phyloP scores from a whole-genome alignment of 1,140 invertebrate species.

The Adelges cooleyi region DNA sequence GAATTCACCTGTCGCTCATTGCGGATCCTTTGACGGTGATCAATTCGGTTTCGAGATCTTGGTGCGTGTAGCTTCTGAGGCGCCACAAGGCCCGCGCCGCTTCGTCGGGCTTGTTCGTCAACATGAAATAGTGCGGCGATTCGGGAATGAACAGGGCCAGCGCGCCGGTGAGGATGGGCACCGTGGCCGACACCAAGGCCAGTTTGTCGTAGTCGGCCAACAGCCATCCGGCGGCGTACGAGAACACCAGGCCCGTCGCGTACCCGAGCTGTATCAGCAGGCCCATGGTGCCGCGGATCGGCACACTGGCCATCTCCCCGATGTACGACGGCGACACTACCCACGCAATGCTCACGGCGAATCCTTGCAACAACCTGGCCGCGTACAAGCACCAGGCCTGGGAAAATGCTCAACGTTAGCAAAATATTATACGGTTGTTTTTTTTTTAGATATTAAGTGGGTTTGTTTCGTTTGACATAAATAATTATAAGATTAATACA shows the following conservation, averaged over 20 bases:
- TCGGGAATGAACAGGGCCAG: conserved; percentile 69
- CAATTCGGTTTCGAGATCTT: neutral
- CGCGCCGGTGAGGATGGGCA: conserved; percentile 50
- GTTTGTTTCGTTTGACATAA: too few relatives aligned
- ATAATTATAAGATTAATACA: too few relatives aligned
- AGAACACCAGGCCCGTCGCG: conserved; percentile 61
- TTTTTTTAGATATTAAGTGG: too few relatives aligned
- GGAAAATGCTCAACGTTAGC: too few relatives aligned
- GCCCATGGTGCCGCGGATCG: conserved; percentile 40
- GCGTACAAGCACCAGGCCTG: conserved; percentile 37
- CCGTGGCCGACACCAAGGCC: conserved; percentile 48
- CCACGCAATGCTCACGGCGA: conserved; percentile 60
- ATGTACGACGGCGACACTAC: conserved; percentile 72
- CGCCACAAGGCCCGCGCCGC: conserved; percentile 53
- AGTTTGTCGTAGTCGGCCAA: conserved; percentile 51
- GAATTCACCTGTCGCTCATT: neutral
- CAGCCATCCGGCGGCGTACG: conserved; percentile 63
- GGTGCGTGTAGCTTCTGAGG: conserved; percentile 36
- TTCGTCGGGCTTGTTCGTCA: conserved; percentile 50
- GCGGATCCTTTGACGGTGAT: neutral
- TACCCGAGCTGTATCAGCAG: conserved; percentile 71
- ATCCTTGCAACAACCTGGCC: conserved; percentile 41
- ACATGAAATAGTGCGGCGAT: conserved; percentile 59
- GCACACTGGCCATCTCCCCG: conserved; percentile 55
- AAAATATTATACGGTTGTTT: too few relatives aligned